Base-by-base conservation (phyloP, 2,888 invertebrate species). In the Trachelus tabidus region DNA sequence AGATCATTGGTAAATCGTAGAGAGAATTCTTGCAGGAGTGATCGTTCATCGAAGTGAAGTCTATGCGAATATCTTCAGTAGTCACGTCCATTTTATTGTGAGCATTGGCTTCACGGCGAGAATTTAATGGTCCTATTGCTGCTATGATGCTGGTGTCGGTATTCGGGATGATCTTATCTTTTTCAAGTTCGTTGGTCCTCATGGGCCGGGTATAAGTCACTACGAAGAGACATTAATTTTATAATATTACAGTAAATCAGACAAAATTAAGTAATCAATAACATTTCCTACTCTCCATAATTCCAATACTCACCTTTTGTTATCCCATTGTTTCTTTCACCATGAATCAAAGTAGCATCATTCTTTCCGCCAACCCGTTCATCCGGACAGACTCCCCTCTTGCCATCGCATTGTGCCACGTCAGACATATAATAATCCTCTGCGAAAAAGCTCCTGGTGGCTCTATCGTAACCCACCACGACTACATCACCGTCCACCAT, bases 381-480 rank as follows among this genome's bases (percentile, higher is more conserved):
- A 89, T 98, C 98, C 0, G 97, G 97, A 87, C 98, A 98, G 9
- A 97, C 97, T 0, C 97, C 97, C 68, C 94, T 94, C 85, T 94
- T 94, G 0, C 97, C 97, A 88, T 97, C 97, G 87, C 97, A 97
- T 90, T 97, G 96, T 1, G 97, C 94, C 77, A 95, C 92, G 83
- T 96, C 95, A 0, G 96, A 95, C 91, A 98, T 95, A 87, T 95
- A 96, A 91, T 98, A 98, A 92, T 98, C 98, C 15, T 95, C 94
- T 2, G 96, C 97, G 76, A 95, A 94, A 78, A 97, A 97, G 35
- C 93, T 92, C 84, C 92, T 93, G 9, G 92, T 92, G 9, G 89
- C 91, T 35, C 90, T 93, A 86, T 95, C 94, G 89, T 95, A 95
- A 87, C 95, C 97, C 3, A 96, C 96, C 1, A 98, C 96, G 0